A percentile compares a stretch with the other conserved stretches of the same genome.
Conservation (phyloP, 2,113 vertebrate species). For the Phalacrocorax carbo region DNA sequence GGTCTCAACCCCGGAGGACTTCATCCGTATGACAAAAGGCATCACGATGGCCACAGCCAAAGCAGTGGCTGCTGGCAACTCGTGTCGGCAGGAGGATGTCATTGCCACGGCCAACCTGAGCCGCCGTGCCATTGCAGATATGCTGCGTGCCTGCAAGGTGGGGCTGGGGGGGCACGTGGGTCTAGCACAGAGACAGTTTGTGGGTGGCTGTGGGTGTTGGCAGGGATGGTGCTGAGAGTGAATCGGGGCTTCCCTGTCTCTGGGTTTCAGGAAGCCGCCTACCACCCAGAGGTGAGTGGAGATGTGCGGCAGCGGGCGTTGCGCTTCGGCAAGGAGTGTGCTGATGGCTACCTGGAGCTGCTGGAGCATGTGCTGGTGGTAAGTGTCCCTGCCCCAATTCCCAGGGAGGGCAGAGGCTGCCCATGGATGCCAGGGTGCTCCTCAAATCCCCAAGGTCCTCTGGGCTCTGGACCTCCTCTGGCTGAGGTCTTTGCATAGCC, state of each 20-base stretch:
- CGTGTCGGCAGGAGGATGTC: constrained; percentile 94
- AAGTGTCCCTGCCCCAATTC: neutral
- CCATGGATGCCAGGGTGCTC: neutral
- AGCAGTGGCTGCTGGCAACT: constrained; percentile 96
- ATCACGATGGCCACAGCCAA: constrained; percentile 98
- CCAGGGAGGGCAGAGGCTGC: neutral
- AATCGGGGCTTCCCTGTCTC: neutral
- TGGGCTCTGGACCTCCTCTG: neutral
- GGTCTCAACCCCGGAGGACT: constrained; percentile 93
- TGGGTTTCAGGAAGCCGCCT: constrained; percentile 85
- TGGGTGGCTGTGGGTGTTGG: neutral
- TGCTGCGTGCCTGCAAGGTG: constrained; percentile 97
- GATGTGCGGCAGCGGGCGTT: constrained; percentile 89
- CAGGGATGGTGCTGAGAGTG: neutral
- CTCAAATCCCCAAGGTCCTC: neutral
- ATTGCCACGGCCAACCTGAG: constrained; percentile 96
- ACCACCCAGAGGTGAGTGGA: constrained; percentile 88
- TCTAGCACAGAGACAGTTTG: fast-evolving
- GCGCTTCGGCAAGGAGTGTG: constrained; percentile 91
- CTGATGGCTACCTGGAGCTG: constrained; percentile 90
- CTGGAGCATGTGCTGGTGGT: constrained; percentile 96
- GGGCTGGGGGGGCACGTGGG: fast-evolving
- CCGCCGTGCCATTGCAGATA: constrained; percentile 92
- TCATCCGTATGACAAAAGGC: constrained; percentile 97
- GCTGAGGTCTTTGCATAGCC: neutral